A percentile compares a stretch with the other conserved stretches of the same genome.
Evolutionary conservation across 2,797 vertebrate species (phyloP).

Genomic region (Micrastur ruficollis): DNA sequence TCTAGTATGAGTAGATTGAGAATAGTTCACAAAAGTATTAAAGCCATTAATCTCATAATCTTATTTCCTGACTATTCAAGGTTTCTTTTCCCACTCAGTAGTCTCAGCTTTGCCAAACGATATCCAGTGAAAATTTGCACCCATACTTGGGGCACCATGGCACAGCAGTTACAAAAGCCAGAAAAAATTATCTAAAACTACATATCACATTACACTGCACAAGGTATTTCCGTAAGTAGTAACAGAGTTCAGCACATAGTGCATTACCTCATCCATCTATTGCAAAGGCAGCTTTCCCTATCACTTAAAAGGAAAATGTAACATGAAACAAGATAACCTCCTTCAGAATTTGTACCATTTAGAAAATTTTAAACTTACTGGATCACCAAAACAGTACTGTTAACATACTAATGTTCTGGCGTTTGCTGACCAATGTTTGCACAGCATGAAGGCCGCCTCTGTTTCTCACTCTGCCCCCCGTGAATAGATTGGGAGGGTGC

Average conservation of each 20-base stretch:
- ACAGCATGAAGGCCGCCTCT: not conserved
- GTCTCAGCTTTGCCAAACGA: not conserved
- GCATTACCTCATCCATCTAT: not conserved
- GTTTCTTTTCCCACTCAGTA: not conserved
- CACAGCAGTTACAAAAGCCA: not conserved
- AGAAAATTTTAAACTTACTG: not conserved
- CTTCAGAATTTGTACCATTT: not conserved
- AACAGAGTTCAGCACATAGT: not conserved
- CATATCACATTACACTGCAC: not conserved
- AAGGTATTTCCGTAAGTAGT: not conserved
- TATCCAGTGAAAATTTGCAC: not conserved
- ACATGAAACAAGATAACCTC: not conserved
- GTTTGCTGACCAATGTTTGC: not conserved
- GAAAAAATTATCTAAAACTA: not conserved
- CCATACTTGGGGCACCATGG: not conserved
- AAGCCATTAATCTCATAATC: not conserved
- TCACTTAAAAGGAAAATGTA: not conserved
- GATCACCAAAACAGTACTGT: not conserved
- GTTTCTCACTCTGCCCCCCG: not conserved
- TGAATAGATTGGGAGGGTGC: not conserved
- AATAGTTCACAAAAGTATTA: constrained; percentile 11
- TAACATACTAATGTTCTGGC: too few species aligned
- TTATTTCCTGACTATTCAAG: not conserved
- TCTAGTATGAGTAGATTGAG: not conserved
- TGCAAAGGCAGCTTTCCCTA: not conserved